These are phyloP conservation scores for Agonopterix alstromeriana DNA, from an alignment of 2,888 invertebrate species.

Conservation along the genomic window DNA sequence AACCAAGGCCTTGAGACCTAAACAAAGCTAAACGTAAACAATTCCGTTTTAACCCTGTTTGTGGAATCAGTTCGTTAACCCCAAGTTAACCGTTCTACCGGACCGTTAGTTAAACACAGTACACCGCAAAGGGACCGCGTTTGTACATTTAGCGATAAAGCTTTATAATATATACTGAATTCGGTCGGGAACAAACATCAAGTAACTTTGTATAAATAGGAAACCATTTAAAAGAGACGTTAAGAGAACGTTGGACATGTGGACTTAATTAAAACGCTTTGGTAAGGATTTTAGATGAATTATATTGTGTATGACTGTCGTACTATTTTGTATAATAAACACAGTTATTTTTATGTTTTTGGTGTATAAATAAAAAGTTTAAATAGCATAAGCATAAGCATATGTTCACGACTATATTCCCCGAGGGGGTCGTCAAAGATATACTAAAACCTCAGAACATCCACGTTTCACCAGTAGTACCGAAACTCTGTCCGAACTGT, in stretches of 20 bases:
- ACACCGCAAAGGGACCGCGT: background rate
- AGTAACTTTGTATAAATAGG: background rate
- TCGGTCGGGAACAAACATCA: background rate
- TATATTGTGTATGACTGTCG: background rate
- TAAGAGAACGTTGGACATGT: background rate
- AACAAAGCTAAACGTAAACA: background rate
- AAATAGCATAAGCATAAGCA: too few species aligned
- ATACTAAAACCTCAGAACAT: too few species aligned
- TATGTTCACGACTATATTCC: too few species aligned
- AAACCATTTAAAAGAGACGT: background rate
- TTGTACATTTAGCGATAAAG: background rate
- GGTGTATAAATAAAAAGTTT: too few species aligned
- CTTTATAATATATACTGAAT: background rate
- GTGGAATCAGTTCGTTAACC: background rate
- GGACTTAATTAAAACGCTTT: background rate
- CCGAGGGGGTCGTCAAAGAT: too few species aligned
- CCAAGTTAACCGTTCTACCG: background rate
- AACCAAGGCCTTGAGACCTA: too few species aligned
- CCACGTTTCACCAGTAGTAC: too few species aligned
- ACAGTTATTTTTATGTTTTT: too few species aligned
- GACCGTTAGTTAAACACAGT: background rate
- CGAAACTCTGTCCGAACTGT: too few species aligned
- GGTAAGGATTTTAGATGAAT: background rate
- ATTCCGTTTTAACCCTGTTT: background rate
- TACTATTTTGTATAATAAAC: too few species aligned